These are phyloP conservation scores for Carposina sasakii DNA, from an alignment of 1,140 invertebrate species.

Conservation along the genomic window DNA sequence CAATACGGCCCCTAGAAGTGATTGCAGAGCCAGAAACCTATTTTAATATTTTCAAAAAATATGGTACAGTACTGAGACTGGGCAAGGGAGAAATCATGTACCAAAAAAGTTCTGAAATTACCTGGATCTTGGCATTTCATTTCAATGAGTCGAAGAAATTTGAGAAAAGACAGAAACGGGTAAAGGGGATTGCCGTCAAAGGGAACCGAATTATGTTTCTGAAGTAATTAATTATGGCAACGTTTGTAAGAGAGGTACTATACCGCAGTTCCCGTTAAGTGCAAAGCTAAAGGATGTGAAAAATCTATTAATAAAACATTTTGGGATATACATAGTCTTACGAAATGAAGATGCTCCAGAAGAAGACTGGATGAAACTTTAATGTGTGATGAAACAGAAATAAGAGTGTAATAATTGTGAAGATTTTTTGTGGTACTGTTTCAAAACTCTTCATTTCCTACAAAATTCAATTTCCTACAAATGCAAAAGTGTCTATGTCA, in stretches of 20 bases:
- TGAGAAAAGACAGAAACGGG: constrained; percentile 4
- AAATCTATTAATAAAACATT: constrained; percentile 13
- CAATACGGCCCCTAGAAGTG: background rate
- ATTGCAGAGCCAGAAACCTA: background rate
- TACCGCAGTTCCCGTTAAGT: constrained; percentile 6
- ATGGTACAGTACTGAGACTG: background rate
- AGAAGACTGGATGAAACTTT: constrained; percentile 47
- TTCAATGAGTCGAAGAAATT: constrained; percentile 8
- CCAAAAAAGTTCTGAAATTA: constrained; percentile 1
- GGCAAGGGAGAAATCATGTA: constrained; percentile 1
- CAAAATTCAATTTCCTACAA: too few species aligned
- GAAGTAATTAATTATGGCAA: constrained; percentile 6
- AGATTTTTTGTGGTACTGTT: too few species aligned
- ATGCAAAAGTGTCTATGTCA: too few species aligned
- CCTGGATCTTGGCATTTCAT: constrained; percentile 6
- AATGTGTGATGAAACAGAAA: constrained; percentile 13
- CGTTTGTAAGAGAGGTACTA: constrained; percentile 9
- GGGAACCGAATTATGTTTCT: too few species aligned
- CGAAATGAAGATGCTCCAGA: constrained; percentile 8
- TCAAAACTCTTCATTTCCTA: too few species aligned
- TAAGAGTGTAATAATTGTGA: too few species aligned
- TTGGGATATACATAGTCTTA: constrained; percentile 4
- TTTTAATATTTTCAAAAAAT: background rate
- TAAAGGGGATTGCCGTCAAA: too few species aligned
- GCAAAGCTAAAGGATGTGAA: constrained; percentile 7